Evolutionary conservation across 2,797 vertebrate genomes (phyloP).

Genomic region (Pangasius macronema): DNA sequence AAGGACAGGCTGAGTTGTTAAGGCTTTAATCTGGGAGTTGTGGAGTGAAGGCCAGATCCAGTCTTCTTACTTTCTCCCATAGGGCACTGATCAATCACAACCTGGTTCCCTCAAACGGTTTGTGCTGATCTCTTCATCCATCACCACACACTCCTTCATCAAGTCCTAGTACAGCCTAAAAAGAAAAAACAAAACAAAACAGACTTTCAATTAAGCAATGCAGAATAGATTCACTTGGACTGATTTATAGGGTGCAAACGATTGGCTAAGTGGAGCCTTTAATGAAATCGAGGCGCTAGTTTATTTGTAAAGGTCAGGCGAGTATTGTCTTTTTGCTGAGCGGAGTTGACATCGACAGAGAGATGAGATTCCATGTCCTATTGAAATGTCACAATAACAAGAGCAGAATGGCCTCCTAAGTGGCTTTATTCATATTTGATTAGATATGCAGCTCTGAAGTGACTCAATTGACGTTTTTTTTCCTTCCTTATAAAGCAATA

Average conservation of each 20-base stretch:
- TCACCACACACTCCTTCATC: slow-evolving; percentile 85
- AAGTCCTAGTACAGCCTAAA: slow-evolving; percentile 74
- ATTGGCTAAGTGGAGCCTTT: slow-evolving; percentile 87
- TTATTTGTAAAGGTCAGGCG: slow-evolving; percentile 80
- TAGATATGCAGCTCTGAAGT: slow-evolving; percentile 23
- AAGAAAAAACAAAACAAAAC: slow-evolving; percentile 72
- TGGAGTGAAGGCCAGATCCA: slow-evolving; percentile 78
- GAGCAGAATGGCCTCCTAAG: slow-evolving; percentile 42
- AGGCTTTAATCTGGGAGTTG: slow-evolving; percentile 79
- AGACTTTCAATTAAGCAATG: slow-evolving; percentile 95
- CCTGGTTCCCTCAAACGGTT: slow-evolving; percentile 97
- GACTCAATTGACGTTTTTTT: slow-evolving; percentile 23
- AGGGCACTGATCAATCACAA: slow-evolving; percentile 95
- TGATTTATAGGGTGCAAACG: slow-evolving; percentile 98
- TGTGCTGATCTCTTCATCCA: slow-evolving; percentile 90
- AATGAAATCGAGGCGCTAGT: slow-evolving; percentile 87
- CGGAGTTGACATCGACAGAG: slow-evolving; percentile 57
- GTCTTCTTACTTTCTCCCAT: slow-evolving; percentile 73
- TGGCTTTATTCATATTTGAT: slow-evolving; percentile 41
- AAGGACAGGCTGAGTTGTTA: slow-evolving; percentile 67
- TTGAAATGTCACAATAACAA: slow-evolving; percentile 64
- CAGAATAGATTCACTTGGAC: slow-evolving; percentile 88
- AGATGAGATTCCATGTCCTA: slow-evolving; percentile 62
- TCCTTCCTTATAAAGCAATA: neutral
- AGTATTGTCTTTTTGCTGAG: slow-evolving; percentile 81